Base-by-base conservation (phyloP, 64 coral and sea anemone species). In the Montipora cactus region DNA sequence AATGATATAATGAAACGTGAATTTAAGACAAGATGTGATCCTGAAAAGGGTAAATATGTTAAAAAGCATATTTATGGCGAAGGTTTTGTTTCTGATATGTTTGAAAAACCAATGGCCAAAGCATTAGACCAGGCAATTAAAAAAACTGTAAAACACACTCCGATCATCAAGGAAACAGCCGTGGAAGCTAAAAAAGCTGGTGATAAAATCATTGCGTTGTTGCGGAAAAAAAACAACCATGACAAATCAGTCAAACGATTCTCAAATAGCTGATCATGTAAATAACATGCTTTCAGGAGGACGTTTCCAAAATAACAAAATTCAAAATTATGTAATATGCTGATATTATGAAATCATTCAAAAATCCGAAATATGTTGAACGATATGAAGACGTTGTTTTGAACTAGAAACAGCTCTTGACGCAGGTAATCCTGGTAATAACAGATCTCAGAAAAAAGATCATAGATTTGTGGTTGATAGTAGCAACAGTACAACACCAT, bases 61-160 rank as follows among this genome's bases (percentile, higher is more conserved):
- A 50, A 90, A 12, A 20, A 75, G 46, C 90, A 83, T 62, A 67
- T 81, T 91, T 82, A 91, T 37, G 89, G 89, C 67, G 89, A 81
- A 91, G 76, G 77, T 49, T 21, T 72, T 91, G 13, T 44, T 74
- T 55, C 23, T n/a, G n/a, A n/a, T n/a, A n/a, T 8, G 19, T 44
- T 20, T 22, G 49, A 45, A 25, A 57, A 25, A 25, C 23, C 23
- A 25, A 25, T 25, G 23, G 23, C 0, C 0, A 25, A 25, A 25
- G 13, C 61, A 90, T 67, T 19, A 16, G 76, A 37, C 45, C 12
- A 79, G 2, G 18, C 75, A 4, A 61, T 18, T 7, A 90, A 68
- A 70, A 22, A 69, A 46, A 59, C 76, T 45, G 58, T 25, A 25
- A 25, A 25, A 25, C 23, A 25, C 23, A 25, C 23, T 25, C 23